These are phyloP conservation scores for Axea sp. DNA, from an alignment of 2,888 invertebrate genomes.

Conservation along the genomic window DNA sequence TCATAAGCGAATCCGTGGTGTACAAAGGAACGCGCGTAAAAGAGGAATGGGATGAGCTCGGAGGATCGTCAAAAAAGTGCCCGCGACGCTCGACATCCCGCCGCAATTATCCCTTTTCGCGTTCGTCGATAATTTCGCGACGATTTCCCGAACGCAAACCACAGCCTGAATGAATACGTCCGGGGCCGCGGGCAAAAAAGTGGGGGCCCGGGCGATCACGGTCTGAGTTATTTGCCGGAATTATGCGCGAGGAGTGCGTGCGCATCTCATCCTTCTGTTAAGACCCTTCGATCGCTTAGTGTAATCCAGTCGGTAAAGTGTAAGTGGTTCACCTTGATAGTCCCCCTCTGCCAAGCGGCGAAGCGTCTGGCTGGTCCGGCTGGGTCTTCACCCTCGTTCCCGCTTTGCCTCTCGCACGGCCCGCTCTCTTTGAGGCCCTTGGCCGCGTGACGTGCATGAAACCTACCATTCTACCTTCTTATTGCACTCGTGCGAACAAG, in stretches of 20 bases:
- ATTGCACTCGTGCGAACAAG: not conserved
- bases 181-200: constrained; percentile 27
- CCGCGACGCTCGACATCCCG: constrained; percentile 44
- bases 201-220: constrained; percentile 30
- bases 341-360: constrained; percentile 66
- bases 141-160: constrained; percentile 51
- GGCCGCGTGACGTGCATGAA: constrained; percentile 48
- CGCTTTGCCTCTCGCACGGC: constrained; percentile 50
- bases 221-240: constrained; percentile 41
- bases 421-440: constrained; percentile 51
- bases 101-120: constrained; percentile 55
- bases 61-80: constrained; percentile 48
- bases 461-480: constrained; percentile 16
- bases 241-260: constrained; percentile 57
- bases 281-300: constrained; percentile 75
- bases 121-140: constrained; percentile 51
- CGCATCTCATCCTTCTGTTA: constrained; percentile 67
- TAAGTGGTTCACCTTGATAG: constrained; percentile 78
- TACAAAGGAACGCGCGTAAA: constrained; percentile 61
- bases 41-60: constrained; percentile 55
- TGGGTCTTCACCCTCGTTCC: constrained; percentile 58
- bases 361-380: constrained; percentile 62
- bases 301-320: constrained; percentile 77
- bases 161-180: constrained; percentile 44
- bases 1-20: constrained; percentile 44